A percentile compares a stretch with the other conserved stretches of the same genome.
Evolutionary conservation across 2,113 vertebrate genomes (phyloP).

Genomic region (Benitochromis conjunctus): DNA sequence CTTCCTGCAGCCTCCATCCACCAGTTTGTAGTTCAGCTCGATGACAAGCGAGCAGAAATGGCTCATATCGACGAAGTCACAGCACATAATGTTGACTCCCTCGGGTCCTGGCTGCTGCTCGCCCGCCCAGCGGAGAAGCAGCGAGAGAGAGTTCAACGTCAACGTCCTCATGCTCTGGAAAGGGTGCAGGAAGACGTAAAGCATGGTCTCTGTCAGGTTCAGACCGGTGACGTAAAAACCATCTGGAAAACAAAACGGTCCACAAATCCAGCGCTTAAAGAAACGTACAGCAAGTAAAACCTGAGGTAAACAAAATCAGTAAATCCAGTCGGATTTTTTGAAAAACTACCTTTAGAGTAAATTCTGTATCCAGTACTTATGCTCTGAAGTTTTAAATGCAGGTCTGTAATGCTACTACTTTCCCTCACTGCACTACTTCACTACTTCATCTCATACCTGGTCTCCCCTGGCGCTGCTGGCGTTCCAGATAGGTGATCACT

Average conservation of each 20-base stretch:
- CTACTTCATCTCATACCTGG: constrained; percentile 65
- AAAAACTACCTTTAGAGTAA: neutral
- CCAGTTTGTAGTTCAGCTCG: constrained; percentile 58
- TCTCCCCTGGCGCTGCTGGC: constrained; percentile 40
- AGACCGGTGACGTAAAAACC: constrained; percentile 71
- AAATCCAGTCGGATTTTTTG: neutral
- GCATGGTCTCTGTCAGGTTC: constrained; percentile 70
- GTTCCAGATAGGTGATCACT: constrained; percentile 71
- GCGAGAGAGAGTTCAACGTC: constrained; percentile 41
- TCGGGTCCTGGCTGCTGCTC: constrained; percentile 51
- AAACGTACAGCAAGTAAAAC: neutral
- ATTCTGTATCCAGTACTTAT: neutral
- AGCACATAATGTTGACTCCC: constrained; percentile 70
- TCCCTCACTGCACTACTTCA: neutral
- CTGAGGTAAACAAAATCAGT: neutral
- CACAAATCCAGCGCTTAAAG: neutral
- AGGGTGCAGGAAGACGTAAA: constrained; percentile 65
- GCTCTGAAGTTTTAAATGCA: neutral
- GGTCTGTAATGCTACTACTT: neutral
- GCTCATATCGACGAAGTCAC: constrained; percentile 63
- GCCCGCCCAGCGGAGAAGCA: constrained; percentile 62
- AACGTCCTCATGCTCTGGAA: constrained; percentile 62
- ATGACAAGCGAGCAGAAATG: constrained; percentile 65
- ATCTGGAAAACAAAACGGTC: constrained; percentile 18
- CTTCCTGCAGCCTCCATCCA: neutral